phyloP scores from a whole-genome alignment of 1,140 invertebrate genomes.

The Anadara kagoshimensis region DNA sequence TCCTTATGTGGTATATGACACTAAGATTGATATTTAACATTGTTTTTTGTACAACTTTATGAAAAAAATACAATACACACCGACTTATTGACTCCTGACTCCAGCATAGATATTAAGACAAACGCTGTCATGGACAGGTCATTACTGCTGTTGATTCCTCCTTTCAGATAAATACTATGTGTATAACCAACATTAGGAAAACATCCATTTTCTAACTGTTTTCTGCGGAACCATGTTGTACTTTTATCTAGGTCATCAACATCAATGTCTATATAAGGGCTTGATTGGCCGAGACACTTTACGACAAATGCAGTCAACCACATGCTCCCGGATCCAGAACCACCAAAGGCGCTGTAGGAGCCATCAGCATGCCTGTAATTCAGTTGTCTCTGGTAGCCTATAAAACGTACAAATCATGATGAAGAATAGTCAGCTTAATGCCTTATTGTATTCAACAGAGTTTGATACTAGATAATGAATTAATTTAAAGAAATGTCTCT shows the following conservation, averaged over 20 bases:
- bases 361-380: conserved; percentile 92
- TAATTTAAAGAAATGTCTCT: no score
- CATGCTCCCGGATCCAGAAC: conserved; percentile 86
- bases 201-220: conserved; percentile 87
- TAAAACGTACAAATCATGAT: no score
- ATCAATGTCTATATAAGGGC: conserved; percentile 87
- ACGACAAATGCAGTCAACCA: conserved; percentile 97
- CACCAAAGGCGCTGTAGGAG: conserved; percentile 95
- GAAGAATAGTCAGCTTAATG: no score
- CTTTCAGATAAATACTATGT: conserved; percentile 69
- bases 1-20: no score
- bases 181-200: conserved; percentile 78
- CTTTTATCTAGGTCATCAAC: conserved; percentile 81
- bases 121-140: conserved; percentile 66
- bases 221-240: conserved; percentile 85
- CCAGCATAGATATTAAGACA: conserved; percentile 66
- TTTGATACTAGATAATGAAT: no score
- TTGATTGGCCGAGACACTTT: conserved; percentile 90
- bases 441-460: no score
- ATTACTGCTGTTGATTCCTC: conserved; percentile 58
- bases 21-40: no score
- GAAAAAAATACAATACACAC: no score
- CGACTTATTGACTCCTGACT: conserved; percentile 46
- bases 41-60: no score
- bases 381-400: conserved; percentile 87